Evolutionary conservation across 2,113 vertebrate species (phyloP), one percentile per base, ranked within the genome.

Genomic region (Empidonax traillii): DNA sequence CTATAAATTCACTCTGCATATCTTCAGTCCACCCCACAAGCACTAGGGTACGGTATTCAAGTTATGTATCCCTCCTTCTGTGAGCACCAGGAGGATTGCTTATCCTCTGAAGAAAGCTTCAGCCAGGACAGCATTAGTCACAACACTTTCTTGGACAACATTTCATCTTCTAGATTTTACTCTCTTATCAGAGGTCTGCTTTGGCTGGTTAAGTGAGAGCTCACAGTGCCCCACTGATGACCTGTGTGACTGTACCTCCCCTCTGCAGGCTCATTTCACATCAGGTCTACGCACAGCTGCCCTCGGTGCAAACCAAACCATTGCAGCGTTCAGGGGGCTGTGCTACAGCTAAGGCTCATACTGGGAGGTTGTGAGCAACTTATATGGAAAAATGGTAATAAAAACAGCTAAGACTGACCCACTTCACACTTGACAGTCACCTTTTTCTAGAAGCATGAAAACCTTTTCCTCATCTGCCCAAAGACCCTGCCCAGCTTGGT

Each of bases 241-340:
- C 16, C 52, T 47, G 19, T 33, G 47, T 3, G 8, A 19, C 14
- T 9, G 15, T 30, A 21, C 7, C 31, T 23, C 21, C 35, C 21
- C 21, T 67, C 65, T 39, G 56, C 12, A 23, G 73, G 47, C 25
- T 75, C 68, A 31, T 41, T 62, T 74, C 35, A 30, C 46, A 25
- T 4, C 37, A 13, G 14, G 19, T 59, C 53, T 52, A 63, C 12
- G 44, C 21, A 31, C 1, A 35, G 62, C 47, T 31, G 3, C 44
- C 62, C 47, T 9, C 0, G 0, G 30, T 63, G 33, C 16, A 61
- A 78, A 37, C 3, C 16, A 65, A 82, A 41, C 3, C 24, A 44
- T 24, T 5, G 3, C 4, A 0, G 21, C 4, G 13, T 9, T 37
- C 47, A 47, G 44, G 3, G 19, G 2, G 18, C 12, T 31, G 6